Percentiles rank a stretch among this genome's conserved stretches.
phyloP scores from a whole-genome alignment of 2,888 invertebrate species.

The Melanargia galathea region DNA sequence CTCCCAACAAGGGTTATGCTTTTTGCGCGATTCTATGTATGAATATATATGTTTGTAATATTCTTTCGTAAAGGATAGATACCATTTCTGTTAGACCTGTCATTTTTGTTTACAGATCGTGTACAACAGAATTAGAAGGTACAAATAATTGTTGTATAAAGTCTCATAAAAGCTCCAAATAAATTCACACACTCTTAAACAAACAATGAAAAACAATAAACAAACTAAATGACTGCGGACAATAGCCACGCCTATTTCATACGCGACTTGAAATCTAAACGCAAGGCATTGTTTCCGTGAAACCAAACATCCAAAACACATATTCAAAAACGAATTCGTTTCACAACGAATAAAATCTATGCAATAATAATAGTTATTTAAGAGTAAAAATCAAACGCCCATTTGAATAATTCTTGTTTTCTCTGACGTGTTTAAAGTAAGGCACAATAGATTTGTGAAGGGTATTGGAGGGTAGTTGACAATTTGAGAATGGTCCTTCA shows the following conservation, averaged over 20 bases:
- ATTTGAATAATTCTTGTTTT: slow-evolving; percentile 35
- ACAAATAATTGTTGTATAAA: too few species aligned
- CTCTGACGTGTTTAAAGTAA: slow-evolving; percentile 31
- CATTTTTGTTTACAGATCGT: too few species aligned
- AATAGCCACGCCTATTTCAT: background rate
- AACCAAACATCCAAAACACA: slow-evolving; percentile 3
- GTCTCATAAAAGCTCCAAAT: background rate
- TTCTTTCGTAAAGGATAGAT: too few species aligned
- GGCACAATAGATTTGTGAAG: slow-evolving; percentile 37
- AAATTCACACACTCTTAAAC: background rate
- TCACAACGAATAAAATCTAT: slow-evolving; percentile 14
- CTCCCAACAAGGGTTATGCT: too few species aligned
- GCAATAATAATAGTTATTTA: slow-evolving; percentile 35
- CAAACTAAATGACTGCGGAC: background rate
- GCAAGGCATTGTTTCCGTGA: background rate
- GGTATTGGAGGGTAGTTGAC: slow-evolving; percentile 56
- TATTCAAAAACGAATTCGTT: slow-evolving; percentile 17
- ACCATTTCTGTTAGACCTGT: too few species aligned
- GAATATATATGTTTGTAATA: too few species aligned
- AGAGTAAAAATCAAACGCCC: slow-evolving; percentile 35
- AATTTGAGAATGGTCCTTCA: slow-evolving; percentile 59
- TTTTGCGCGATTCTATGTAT: too few species aligned
- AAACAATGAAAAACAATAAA: slow-evolving; percentile 9
- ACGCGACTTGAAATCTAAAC: background rate
- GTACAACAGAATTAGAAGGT: too few species aligned